Evolutionary conservation across 1,140 invertebrate species (phyloP), one percentile per base, ranked within the genome.

Genomic region (Helicoverpa armigera): DNA sequence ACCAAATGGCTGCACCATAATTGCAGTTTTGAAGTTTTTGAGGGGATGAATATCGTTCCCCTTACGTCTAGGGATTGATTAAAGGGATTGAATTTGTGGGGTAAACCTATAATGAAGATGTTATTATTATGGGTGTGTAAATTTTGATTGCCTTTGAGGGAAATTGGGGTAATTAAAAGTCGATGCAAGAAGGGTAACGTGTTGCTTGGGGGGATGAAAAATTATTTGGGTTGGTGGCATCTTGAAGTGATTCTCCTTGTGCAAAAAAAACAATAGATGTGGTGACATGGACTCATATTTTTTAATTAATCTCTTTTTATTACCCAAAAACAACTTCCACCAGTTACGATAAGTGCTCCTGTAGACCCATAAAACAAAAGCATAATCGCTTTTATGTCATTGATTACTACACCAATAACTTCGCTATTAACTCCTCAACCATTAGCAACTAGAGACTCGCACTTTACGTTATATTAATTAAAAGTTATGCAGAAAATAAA

Each of bases 1-100:
- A 31, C 10, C 14, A 63, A 79, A 67, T 61, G 16, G 65, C 16
- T 58, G 43, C 35, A 79, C 63, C 76, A 60, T 79, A 79, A 70
- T 79, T 79, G 65, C 65, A 70, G 76, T 79, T 69, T 35, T 79
- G 53, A 70, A 70, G 65, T 79, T 79, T 70, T 78, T 56, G 29
- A 56, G 48, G 61, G 63, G 48, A 35, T 13, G 10, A n/a, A 48
- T 35, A 23, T 35, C 63, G 13, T 56, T 31, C 53, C 73, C 73
- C 63, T 53, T 61, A 18, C 69, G 54, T 58, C 72, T 54, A 14
- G 76, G 63, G 29, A 50, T 60, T 79, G 65, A 79, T 79, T 70
- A 79, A 70, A 70, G 76, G 76, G n/a, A 70, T 60, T 70, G 35
- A 79, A 60, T 60, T 58, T 70, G 18, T 56, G 53, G 50, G 63